Conservation (phyloP, 2,797 vertebrate species). For the Pantherophis vulpinus region DNA sequence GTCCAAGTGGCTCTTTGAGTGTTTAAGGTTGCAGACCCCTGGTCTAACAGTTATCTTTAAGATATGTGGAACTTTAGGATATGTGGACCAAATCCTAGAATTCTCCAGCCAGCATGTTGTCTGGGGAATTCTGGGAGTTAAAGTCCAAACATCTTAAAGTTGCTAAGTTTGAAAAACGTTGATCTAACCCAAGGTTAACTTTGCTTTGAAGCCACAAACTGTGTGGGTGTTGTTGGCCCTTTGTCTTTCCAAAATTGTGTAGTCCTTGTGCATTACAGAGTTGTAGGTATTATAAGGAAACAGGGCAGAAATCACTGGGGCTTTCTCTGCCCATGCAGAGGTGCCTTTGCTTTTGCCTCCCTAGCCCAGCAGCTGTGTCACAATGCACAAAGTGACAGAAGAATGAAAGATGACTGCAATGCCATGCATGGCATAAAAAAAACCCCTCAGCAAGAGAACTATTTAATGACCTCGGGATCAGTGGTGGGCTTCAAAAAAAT, state of each 20-base stretch:
- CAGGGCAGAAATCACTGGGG: not conserved
- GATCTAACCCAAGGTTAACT: not conserved
- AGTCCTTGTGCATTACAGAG: not conserved
- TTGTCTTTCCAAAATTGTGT: not conserved
- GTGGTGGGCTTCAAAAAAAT: no score
- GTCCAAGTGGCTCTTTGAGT: no score
- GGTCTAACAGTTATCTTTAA: not conserved
- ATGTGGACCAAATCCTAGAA: not conserved
- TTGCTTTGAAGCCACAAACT: not conserved
- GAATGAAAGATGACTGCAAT: not conserved
- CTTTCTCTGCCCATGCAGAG: not conserved
- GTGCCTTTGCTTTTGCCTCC: no score
- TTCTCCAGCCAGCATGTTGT: not conserved
- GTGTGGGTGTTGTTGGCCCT: not conserved
- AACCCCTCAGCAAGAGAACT: not conserved
- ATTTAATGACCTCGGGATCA: not conserved
- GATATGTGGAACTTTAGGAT: not conserved
- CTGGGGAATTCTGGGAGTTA: not conserved
- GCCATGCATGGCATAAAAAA: not conserved
- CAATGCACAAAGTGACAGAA: not conserved
- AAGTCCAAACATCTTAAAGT: not conserved
- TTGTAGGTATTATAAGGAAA: no score
- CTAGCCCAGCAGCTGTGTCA: not conserved
- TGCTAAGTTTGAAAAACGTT: not conserved
- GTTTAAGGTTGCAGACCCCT: no score